Percentiles rank a stretch among this genome's conserved stretches.
Evolutionary conservation across 2,797 vertebrate species (phyloP).

Genomic region (Falco biarmicus): DNA sequence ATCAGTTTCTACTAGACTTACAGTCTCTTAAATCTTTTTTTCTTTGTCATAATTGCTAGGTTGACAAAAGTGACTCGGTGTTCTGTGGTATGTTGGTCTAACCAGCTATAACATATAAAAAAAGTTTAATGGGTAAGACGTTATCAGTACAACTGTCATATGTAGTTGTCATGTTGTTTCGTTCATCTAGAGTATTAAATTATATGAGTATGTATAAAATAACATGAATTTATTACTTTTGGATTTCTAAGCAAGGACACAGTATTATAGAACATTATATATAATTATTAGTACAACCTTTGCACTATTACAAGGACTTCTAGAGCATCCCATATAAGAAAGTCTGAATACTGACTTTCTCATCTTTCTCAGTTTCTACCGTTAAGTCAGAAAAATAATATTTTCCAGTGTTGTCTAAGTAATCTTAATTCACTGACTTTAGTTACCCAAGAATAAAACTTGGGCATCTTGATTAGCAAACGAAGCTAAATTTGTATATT

Average conservation of each 20-base stretch:
- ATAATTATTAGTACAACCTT: neutral
- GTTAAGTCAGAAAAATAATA: neutral
- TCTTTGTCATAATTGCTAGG: slow-evolving; percentile 19
- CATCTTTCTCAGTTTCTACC: neutral
- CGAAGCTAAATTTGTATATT: neutral
- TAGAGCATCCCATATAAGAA: neutral
- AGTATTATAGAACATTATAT: neutral
- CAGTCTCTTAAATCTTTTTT: slow-evolving; percentile 8
- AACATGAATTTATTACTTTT: slow-evolving; percentile 2
- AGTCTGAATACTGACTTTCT: neutral
- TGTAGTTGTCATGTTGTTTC: neutral
- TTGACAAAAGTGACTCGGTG: slow-evolving; percentile 10
- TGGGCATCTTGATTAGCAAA: neutral
- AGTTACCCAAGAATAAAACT: neutral
- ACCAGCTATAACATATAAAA: neutral
- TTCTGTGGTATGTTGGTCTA: slow-evolving; percentile 22
- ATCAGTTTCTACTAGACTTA: slow-evolving; percentile 55
- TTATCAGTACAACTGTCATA: slow-evolving; percentile 6
- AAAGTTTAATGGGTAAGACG: neutral
- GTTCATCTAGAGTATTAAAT: neutral
- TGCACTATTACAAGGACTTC: neutral
- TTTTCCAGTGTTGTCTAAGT: neutral
- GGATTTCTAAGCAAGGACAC: neutral
- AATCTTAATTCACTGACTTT: neutral
- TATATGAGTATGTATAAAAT: slow-evolving; percentile 1